Conservation (phyloP, 2,797 vertebrate genomes). For the Brachyrhaphis roseni region DNA sequence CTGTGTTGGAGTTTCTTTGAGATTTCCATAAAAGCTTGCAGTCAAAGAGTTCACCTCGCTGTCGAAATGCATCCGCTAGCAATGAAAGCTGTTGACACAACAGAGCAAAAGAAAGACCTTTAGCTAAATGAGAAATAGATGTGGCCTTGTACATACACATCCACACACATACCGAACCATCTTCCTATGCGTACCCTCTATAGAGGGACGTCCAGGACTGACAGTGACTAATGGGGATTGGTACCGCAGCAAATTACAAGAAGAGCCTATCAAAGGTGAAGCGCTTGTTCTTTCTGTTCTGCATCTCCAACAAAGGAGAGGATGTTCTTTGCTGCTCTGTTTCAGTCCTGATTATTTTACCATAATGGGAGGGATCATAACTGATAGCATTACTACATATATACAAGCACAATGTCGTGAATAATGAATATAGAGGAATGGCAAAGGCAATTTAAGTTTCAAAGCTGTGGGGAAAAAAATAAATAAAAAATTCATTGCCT, state of each 20-base stretch:
- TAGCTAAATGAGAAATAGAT: constrained; percentile 59
- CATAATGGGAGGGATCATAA: constrained; percentile 35
- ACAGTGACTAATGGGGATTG: constrained; percentile 77
- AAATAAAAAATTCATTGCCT: not conserved
- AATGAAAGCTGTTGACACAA: constrained; percentile 66
- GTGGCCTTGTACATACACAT: constrained; percentile 47
- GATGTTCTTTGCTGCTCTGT: constrained; percentile 11
- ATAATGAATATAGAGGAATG: constrained; percentile 1
- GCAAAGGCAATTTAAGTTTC: constrained; percentile 17
- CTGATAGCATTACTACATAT: constrained; percentile 28
- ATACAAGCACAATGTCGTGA: not conserved
- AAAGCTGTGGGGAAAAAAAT: constrained; percentile 22
- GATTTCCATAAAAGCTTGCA: constrained; percentile 64
- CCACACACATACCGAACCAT: constrained; percentile 41
- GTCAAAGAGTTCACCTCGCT: constrained; percentile 63
- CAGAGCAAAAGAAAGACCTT: constrained; percentile 10
- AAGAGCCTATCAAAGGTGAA: constrained; percentile 57
- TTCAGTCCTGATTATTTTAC: constrained; percentile 29
- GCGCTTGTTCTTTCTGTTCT: constrained; percentile 10
- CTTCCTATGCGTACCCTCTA: constrained; percentile 41
- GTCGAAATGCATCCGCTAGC: constrained; percentile 73
- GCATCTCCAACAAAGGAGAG: not conserved
- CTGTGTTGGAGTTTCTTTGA: constrained; percentile 68
- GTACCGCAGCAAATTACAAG: constrained; percentile 70
- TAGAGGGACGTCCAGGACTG: constrained; percentile 67